A percentile compares a stretch with the other conserved stretches of the same genome.
Conservation (phyloP, 2,888 invertebrate genomes). For the Pristionchus japonicus region DNA sequence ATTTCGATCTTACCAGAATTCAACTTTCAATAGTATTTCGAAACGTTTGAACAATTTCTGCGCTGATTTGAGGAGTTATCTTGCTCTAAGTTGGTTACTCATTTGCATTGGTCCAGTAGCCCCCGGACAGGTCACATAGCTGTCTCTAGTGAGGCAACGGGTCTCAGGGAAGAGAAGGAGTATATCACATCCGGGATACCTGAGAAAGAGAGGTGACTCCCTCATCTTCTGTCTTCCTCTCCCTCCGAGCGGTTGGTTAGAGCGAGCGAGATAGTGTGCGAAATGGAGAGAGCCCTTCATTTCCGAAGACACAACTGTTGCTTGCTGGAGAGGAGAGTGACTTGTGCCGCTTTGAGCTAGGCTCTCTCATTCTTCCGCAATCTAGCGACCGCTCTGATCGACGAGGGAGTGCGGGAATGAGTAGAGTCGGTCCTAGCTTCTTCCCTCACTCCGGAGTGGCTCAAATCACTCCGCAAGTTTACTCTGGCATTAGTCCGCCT, state of each 20-base stretch:
- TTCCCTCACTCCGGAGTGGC: not conserved
- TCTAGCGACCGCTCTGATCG: no score
- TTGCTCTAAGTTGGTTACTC: no score
- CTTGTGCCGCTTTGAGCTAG: not conserved
- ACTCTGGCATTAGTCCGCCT: constrained; percentile 17
- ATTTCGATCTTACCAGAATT: no score
- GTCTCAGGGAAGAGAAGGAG: constrained; percentile 14
- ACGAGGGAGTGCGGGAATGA: no score
- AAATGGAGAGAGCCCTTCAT: not conserved
- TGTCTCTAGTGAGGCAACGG: not conserved
- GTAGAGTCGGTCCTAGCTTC: no score
- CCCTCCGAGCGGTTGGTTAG: not conserved
- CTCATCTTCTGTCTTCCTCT: constrained; percentile 5
- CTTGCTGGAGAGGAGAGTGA: constrained; percentile 3
- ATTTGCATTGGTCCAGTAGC: not conserved
- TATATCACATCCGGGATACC: constrained; percentile 33
- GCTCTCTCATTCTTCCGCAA: no score
- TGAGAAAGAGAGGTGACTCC: constrained; percentile 32
- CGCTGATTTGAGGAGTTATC: no score
- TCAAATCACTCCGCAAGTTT: constrained; percentile 21
- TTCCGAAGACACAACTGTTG: not conserved
- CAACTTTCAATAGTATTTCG: no score
- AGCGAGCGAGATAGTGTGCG: not conserved
- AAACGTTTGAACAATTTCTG: no score
- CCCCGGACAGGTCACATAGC: not conserved